Conservation (phyloP, 2,113 vertebrate species). For the Ploceus nigricollis region DNA sequence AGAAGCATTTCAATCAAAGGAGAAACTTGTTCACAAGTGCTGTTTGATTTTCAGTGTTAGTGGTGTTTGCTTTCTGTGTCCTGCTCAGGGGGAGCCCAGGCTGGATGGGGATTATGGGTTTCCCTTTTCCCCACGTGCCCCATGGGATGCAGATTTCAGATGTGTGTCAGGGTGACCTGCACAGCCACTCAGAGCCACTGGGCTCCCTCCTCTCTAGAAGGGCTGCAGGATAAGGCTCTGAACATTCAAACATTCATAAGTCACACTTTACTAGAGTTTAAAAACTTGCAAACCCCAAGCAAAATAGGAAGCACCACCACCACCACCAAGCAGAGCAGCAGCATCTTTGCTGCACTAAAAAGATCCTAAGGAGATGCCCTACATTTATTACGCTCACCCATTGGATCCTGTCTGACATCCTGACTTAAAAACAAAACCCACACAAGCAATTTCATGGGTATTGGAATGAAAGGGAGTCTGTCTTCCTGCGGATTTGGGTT, state of each 20-base stretch:
- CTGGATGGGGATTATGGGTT: neutral
- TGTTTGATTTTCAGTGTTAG: neutral
- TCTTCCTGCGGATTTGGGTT: neutral
- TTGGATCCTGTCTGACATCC: neutral
- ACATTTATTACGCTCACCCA: neutral
- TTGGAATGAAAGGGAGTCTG: neutral
- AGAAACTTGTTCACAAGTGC: neutral
- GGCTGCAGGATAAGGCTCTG: neutral
- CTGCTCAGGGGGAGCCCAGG: neutral
- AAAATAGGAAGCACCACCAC: neutral
- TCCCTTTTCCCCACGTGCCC: rapidly evolving
- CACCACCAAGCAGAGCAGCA: neutral
- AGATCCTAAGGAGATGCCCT: neutral
- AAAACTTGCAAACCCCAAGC: neutral
- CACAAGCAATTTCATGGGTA: neutral
- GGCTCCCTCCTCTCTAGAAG: neutral
- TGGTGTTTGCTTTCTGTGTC: neutral
- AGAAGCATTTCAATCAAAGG: neutral
- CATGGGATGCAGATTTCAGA: rapidly evolving
- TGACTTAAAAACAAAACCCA: neutral
- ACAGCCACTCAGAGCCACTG: neutral
- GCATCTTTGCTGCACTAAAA: neutral
- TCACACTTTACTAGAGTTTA: neutral
- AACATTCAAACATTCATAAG: neutral
- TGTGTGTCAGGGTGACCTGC: neutral